A percentile compares a stretch with the other conserved stretches of the same genome.
phyloP scores from a whole-genome alignment of 64 coral and sea anemone species.

The Dendrophyllia cribrosa region DNA sequence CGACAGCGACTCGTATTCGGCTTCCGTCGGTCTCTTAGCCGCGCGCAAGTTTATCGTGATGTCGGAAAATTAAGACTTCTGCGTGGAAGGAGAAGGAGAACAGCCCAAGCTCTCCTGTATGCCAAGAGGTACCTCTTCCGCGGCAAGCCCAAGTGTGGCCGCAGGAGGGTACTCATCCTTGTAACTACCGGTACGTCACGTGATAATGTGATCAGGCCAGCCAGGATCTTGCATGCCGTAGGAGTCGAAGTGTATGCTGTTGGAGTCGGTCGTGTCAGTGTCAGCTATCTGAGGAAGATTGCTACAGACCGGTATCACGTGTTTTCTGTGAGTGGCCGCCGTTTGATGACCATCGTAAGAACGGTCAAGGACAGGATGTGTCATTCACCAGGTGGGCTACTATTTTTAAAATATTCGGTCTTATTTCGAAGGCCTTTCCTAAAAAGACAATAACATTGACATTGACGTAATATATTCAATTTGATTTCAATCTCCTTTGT shows the following conservation, averaged over 20 bases:
- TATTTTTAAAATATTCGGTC: neutral
- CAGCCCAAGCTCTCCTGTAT: conserved; percentile 36
- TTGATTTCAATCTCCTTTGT: no score
- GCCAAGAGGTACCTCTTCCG: conserved; percentile 37
- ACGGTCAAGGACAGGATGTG: conserved; percentile 52
- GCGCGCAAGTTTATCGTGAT: conserved; percentile 26
- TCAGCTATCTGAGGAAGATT: neutral
- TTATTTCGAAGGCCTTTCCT: neutral
- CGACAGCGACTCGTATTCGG: neutral
- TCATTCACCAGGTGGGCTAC: conserved; percentile 49
- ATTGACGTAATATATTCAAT: no score
- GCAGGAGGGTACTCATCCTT: conserved; percentile 33
- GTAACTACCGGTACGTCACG: conserved; percentile 11
- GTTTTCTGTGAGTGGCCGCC: neutral
- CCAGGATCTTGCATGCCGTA: conserved; percentile 2
- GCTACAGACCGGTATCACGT: conserved; percentile 38
- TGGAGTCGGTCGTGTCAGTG: neutral
- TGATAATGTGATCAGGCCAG: conserved; percentile 44
- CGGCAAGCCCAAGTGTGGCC: conserved; percentile 42
- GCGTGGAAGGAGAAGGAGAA: conserved; percentile 20
- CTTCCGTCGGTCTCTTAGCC: conserved; percentile 23
- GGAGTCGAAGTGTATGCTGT: conserved; percentile 57
- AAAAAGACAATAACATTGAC: neutral
- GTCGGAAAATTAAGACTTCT: conserved; percentile 12
- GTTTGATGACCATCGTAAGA: conserved; percentile 26